Conservation (phyloP, 2,888 invertebrate genomes). For the Polyommatus iphigenia region DNA sequence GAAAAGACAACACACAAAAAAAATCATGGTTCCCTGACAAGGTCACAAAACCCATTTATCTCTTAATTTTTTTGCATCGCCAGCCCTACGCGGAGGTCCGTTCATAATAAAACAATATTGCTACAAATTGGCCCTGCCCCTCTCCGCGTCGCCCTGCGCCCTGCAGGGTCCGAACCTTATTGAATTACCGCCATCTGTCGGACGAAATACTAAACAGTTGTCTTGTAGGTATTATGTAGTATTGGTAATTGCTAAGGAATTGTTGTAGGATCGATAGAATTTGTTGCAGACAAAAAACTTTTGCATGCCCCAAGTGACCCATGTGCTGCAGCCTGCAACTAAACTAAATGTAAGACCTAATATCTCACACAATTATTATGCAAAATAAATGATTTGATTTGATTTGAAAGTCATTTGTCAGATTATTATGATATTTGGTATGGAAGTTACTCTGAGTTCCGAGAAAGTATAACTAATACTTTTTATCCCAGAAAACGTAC, state of each 20-base stretch:
- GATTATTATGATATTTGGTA: too few species aligned
- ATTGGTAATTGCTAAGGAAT: background rate
- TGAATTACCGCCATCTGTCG: slow-evolving; percentile 15
- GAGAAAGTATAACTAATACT: too few species aligned
- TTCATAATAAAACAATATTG: slow-evolving; percentile 22
- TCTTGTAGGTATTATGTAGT: background rate
- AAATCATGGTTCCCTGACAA: background rate
- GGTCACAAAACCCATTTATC: background rate
- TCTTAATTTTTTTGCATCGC: background rate
- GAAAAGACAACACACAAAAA: background rate
- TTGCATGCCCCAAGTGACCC: too few species aligned
- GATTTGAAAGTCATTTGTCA: too few species aligned
- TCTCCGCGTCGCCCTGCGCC: background rate
- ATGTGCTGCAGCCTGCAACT: too few species aligned
- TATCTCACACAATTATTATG: too few species aligned
- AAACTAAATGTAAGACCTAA: too few species aligned
- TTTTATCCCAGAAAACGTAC: too few species aligned
- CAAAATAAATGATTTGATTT: too few species aligned
- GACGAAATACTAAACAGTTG: background rate
- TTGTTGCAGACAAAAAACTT: too few species aligned
- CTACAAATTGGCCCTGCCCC: slow-evolving; percentile 13
- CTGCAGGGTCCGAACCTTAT: slow-evolving; percentile 4
- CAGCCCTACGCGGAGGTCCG: slow-evolving; percentile 1
- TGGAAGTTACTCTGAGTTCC: too few species aligned
- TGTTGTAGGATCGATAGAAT: background rate